phyloP scores from a whole-genome alignment of 2,797 vertebrate species.

The Crenichthys baileyi region DNA sequence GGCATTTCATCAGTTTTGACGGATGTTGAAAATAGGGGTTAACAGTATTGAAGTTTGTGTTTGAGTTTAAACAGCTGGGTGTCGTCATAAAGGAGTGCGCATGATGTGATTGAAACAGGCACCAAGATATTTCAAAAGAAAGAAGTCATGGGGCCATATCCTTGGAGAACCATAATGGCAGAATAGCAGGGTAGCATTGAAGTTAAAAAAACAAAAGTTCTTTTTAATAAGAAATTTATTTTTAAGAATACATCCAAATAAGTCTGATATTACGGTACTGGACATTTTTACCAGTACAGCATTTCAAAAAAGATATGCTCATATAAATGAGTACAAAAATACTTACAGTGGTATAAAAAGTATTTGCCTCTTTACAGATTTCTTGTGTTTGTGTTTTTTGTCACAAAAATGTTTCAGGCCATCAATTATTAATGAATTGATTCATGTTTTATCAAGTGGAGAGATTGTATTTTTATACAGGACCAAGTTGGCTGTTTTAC shows the following conservation, averaged over 20 bases:
- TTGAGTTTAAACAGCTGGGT: constrained; percentile 64
- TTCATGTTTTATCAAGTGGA: background rate
- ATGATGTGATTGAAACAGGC: constrained; percentile 64
- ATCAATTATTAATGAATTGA: background rate
- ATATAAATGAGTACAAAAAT: background rate
- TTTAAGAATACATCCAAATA: background rate
- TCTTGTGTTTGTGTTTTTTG: background rate
- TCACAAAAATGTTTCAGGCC: background rate
- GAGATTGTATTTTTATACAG: background rate
- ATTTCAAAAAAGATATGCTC: background rate
- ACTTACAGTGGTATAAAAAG: background rate
- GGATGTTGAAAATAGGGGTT: constrained; percentile 75
- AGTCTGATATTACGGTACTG: background rate
- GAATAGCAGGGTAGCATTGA: constrained; percentile 10
- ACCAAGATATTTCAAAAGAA: constrained; percentile 64
- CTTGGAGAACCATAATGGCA: constrained; percentile 27
- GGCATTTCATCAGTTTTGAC: constrained; percentile 79
- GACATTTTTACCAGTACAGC: background rate
- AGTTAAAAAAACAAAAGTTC: background rate
- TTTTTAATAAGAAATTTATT: background rate
- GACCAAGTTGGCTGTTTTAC: background rate
- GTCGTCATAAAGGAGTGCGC: constrained; percentile 72
- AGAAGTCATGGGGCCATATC: constrained; percentile 49
- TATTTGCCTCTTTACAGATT: background rate
- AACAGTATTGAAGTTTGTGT: constrained; percentile 74